Conservation (phyloP, 2,797 vertebrate species). For the Apodemus agrarius region DNA sequence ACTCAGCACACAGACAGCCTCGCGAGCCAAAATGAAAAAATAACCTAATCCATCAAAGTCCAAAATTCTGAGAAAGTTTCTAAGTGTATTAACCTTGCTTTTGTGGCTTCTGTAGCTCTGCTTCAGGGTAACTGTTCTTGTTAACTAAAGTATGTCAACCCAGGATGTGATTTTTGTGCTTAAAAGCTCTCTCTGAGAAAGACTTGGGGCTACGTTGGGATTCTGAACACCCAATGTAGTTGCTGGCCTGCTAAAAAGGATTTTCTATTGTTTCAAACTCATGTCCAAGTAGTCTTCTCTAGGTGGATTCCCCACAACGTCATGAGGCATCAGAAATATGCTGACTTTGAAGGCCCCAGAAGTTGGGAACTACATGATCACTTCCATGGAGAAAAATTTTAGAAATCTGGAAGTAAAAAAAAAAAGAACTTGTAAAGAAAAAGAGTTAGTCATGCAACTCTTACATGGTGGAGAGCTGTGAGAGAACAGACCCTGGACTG, state of each 20-base stretch:
- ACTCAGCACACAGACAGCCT: background rate
- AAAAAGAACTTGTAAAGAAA: background rate
- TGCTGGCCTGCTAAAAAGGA: background rate
- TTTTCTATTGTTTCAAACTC: background rate
- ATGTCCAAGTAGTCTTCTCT: background rate
- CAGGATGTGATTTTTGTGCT: background rate
- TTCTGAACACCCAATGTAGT: background rate
- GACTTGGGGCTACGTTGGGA: background rate
- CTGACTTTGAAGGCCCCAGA: background rate
- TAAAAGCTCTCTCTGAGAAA: background rate
- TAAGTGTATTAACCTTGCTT: background rate
- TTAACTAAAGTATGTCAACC: too few species aligned
- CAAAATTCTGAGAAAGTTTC: background rate
- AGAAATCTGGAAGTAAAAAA: background rate
- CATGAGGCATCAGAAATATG: slow-evolving; percentile 26
- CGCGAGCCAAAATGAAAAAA: too few species aligned
- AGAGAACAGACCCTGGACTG: background rate
- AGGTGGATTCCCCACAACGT: background rate
- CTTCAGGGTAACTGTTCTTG: background rate
- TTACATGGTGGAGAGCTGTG: background rate
- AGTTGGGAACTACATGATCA: background rate
- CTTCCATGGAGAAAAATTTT: background rate
- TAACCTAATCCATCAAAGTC: background rate
- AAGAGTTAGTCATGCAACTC: background rate
- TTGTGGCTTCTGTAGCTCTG: background rate